phyloP scores from a whole-genome alignment of 2,797 vertebrate genomes.

The Enteromius viviparus region DNA sequence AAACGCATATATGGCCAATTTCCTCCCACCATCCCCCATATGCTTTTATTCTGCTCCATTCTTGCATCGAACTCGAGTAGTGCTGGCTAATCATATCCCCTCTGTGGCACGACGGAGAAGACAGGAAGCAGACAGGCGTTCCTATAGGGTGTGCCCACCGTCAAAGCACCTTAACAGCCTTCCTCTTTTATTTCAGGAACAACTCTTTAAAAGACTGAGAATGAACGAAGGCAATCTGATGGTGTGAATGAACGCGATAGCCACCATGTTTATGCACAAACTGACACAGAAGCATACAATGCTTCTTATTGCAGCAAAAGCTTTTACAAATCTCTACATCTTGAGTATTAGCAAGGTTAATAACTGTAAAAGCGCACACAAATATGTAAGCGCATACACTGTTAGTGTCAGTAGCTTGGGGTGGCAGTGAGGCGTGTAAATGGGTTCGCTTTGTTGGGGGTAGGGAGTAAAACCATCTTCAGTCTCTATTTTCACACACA shows the following conservation, averaged over 20 bases:
- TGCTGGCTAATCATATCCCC: conserved; percentile 63
- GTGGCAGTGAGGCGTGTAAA: conserved; percentile 58
- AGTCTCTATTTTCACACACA: conserved; percentile 46
- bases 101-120: conserved; percentile 53
- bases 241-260: not conserved
- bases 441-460: conserved; percentile 59
- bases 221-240: not conserved
- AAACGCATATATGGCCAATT: conserved; percentile 58
- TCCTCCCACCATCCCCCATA: conserved; percentile 47
- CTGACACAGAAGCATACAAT: not conserved
- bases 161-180: conserved; percentile 26
- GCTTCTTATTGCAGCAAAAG: not conserved
- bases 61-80: conserved; percentile 53
- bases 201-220: conserved; percentile 18
- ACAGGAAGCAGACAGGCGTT: conserved; percentile 48
- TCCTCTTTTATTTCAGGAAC: conserved; percentile 39
- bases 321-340: not conserved
- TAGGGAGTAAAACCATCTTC: conserved; percentile 51
- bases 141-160: conserved; percentile 58
- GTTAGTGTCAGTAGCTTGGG: conserved; percentile 44
- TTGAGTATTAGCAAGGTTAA: conserved; percentile 5
- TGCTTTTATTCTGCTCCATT: conserved; percentile 48
- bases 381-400: conserved; percentile 21
- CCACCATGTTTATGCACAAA: not conserved
- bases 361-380: conserved; percentile 16